Evolutionary conservation across 2,113 vertebrate species (phyloP).

Genomic region (Rhea pennata): DNA sequence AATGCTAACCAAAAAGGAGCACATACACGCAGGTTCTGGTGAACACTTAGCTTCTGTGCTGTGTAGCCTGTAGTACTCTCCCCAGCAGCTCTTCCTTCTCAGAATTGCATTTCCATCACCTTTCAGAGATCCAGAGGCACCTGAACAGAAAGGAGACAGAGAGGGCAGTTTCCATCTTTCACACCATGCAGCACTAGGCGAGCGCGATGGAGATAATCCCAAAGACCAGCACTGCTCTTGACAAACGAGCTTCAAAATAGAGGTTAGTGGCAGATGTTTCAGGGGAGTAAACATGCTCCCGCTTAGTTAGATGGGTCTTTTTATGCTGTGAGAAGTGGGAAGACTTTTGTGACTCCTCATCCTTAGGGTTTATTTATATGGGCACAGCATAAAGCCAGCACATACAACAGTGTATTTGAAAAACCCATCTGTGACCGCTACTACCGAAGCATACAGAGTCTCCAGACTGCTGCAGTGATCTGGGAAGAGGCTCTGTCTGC

Average conservation of each 20-base stretch:
- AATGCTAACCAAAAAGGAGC: not conserved
- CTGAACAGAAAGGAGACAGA: not conserved
- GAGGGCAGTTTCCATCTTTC: not conserved
- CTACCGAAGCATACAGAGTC: accelerated
- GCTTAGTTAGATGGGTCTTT: not conserved
- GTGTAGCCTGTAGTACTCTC: not conserved
- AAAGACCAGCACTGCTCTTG: accelerated
- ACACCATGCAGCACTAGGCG: not conserved
- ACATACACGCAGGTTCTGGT: not conserved
- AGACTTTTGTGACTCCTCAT: not conserved
- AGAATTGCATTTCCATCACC: not conserved
- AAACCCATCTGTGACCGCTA: accelerated
- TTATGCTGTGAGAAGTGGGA: not conserved
- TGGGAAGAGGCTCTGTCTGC: not conserved
- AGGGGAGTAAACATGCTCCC: not conserved
- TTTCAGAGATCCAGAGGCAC: not conserved
- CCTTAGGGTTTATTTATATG: not conserved
- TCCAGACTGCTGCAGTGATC: not conserved
- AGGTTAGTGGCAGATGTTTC: not conserved
- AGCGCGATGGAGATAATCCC: not conserved
- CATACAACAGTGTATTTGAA: accelerated
- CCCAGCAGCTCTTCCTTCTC: not conserved
- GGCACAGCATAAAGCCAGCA: not conserved
- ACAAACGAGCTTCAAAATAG: not conserved
- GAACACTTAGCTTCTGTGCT: no score